Percentiles rank a stretch among this genome's conserved stretches.
These are phyloP conservation scores for Taxidea taxus DNA, from an alignment of 2,113 vertebrate species.

Conservation along the genomic window DNA sequence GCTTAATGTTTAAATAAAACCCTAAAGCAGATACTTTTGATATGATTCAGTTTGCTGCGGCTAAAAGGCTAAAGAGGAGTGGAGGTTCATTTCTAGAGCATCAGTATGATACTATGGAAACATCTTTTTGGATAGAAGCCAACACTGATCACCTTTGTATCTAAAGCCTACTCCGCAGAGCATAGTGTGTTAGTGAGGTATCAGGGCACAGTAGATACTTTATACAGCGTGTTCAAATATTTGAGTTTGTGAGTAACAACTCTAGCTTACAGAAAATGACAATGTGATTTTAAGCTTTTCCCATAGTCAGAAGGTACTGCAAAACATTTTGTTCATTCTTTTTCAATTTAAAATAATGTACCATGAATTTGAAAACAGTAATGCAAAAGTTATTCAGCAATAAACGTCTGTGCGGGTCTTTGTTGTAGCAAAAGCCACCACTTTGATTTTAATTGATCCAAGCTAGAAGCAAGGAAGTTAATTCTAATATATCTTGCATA, in stretches of 20 bases:
- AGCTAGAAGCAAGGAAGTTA: constrained; percentile 4
- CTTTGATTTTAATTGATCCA: neutral
- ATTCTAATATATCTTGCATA: neutral
- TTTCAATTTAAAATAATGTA: neutral
- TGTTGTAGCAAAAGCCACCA: neutral
- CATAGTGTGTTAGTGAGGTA: neutral
- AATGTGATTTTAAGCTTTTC: constrained; percentile 11
- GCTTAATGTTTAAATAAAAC: constrained; percentile 20
- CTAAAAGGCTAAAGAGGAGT: constrained; percentile 2
- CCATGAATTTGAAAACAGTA: neutral
- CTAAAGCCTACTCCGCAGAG: neutral
- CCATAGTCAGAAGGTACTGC: neutral
- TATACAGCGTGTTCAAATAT: neutral
- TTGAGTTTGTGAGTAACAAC: neutral
- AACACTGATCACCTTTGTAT: neutral
- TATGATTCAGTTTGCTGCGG: neutral
- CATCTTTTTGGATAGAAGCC: neutral
- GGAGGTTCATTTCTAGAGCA: constrained; percentile 14
- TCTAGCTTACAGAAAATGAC: neutral
- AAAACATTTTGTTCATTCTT: neutral
- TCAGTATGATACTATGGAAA: neutral
- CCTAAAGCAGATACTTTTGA: neutral
- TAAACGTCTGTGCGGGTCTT: neutral
- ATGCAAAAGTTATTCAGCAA: neutral
- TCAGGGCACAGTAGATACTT: neutral